Percentiles rank a stretch among this genome's conserved stretches.
phyloP scores from a whole-genome alignment of 1,140 invertebrate genomes.

The Marisa cornuarietis region DNA sequence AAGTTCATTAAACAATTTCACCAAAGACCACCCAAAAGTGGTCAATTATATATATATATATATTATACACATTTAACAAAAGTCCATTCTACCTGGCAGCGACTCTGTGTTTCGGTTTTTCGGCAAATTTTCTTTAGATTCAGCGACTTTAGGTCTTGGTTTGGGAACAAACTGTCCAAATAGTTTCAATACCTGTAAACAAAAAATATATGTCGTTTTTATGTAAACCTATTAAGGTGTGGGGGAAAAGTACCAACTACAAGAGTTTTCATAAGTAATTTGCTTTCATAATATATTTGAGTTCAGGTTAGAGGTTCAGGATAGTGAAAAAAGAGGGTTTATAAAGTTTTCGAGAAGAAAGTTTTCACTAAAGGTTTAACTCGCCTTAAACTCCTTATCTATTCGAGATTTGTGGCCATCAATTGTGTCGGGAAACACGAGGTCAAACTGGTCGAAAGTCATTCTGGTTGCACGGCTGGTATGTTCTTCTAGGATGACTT shows the following conservation, averaged over 20 bases:
- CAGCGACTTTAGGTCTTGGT: background rate
- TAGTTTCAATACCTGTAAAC: background rate
- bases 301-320: no score
- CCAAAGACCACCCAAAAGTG: no score
- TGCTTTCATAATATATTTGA: no score
- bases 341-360: no score
- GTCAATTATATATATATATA: no score
- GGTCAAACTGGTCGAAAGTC: background rate
- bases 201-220: background rate
- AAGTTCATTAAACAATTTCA: no score
- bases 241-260: no score
- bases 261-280: no score
- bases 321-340: no score
- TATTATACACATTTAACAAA: no score
- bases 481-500: conserved; percentile 10
- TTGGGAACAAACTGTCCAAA: background rate
- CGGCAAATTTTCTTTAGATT: background rate
- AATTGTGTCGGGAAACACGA: background rate
- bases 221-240: no score
- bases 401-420: background rate
- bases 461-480: conserved; percentile 8
- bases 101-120: conserved; percentile 1
- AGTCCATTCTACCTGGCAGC: conserved; percentile 1
- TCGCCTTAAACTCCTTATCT: background rate
- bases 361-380: no score